Percentiles rank a stretch among this genome's conserved stretches.
phyloP scores from a whole-genome alignment of 2,888 invertebrate genomes.

The Ectropis crepuscularia region DNA sequence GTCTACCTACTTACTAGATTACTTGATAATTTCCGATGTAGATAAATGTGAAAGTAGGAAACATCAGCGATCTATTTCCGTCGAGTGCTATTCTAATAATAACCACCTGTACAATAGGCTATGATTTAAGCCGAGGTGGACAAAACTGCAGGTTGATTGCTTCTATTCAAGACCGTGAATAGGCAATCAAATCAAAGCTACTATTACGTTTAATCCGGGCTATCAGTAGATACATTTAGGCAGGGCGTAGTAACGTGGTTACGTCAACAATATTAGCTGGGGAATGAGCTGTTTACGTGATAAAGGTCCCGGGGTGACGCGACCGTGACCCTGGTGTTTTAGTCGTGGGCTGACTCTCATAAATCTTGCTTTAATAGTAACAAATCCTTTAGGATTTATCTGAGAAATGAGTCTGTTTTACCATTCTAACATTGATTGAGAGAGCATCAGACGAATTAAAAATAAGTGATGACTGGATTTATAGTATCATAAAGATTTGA shows the following conservation, averaged over 20 bases:
- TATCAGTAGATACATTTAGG: background rate
- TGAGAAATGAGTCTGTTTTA: background rate
- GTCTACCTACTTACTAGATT: no score
- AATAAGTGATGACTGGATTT: no score
- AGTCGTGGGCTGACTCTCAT: conserved; percentile 8
- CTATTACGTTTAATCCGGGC: conserved; percentile 16
- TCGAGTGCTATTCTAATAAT: no score
- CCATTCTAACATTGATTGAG: background rate
- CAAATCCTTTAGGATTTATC: conserved; percentile 11
- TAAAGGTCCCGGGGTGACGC: conserved; percentile 16
- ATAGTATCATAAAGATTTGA: no score
- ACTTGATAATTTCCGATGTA: no score
- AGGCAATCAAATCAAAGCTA: conserved; percentile 21
- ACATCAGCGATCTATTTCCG: no score
- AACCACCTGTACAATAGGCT: no score
- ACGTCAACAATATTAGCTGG: conserved; percentile 22
- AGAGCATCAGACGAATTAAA: no score
- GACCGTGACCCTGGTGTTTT: conserved; percentile 16
- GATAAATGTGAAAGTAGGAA: no score
- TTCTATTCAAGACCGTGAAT: conserved; percentile 20
- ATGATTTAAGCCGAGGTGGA: no score
- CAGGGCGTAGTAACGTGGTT: conserved; percentile 6
- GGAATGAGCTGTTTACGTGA: conserved; percentile 16
- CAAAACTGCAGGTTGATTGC: conserved; percentile 11
- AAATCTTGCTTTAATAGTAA: conserved; percentile 11